A percentile compares a stretch with the other conserved stretches of the same genome.
Evolutionary conservation across 2,113 vertebrate genomes (phyloP).

Genomic region (Gadus chalcogrammus): DNA sequence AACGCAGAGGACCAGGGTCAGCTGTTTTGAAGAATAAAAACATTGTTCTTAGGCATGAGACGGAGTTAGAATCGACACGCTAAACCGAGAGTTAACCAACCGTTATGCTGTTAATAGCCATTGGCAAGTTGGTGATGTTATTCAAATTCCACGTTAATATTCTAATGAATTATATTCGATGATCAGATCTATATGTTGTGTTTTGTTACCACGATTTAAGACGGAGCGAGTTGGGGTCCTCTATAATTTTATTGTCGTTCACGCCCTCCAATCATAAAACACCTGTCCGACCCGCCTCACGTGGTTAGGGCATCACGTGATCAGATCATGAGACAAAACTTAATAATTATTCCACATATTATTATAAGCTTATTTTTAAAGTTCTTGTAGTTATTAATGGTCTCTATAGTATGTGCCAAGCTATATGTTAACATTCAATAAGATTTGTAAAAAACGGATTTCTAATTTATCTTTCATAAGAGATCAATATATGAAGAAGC

Average conservation of each 20-base stretch:
- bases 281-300: not conserved
- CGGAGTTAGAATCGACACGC: not conserved
- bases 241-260: not conserved
- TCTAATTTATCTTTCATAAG: too few relatives aligned
- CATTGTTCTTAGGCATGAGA: not conserved
- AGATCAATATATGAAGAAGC: too few relatives aligned
- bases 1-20: conserved; percentile 32
- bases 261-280: not conserved
- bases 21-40: conserved; percentile 31
- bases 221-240: not conserved
- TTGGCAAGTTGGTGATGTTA: not conserved
- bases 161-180: too few relatives aligned
- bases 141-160: not conserved
- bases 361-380: too few relatives aligned
- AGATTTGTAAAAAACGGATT: too few relatives aligned
- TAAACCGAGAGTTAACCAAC: not conserved
- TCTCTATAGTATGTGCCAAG: too few relatives aligned
- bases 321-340: too few relatives aligned
- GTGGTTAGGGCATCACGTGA: too few relatives aligned
- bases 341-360: too few relatives aligned
- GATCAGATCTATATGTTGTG: not conserved
- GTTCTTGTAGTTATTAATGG: too few relatives aligned
- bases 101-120: not conserved
- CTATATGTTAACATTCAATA: too few relatives aligned
- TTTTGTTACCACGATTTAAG: not conserved